phyloP scores from a whole-genome alignment of 2,113 vertebrate species.

The Centropristis striata region DNA sequence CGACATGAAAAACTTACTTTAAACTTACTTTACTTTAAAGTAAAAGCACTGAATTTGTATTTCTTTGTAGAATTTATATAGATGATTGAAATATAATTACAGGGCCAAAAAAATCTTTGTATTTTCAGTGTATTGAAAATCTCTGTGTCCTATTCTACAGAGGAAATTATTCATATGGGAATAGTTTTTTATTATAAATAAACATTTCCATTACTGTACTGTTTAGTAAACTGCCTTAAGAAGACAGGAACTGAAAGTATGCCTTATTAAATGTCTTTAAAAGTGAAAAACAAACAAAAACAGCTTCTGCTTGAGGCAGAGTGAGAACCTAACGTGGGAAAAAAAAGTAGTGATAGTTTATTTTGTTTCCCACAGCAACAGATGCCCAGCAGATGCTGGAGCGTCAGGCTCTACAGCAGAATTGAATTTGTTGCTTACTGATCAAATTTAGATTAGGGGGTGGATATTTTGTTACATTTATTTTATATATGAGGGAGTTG shows the following conservation, averaged over 20 bases:
- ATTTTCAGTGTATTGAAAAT: too few species aligned
- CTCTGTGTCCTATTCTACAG: neutral
- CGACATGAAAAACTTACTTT: too few species aligned
- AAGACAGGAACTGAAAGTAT: neutral
- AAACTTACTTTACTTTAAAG: too few species aligned
- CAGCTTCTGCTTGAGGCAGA: neutral
- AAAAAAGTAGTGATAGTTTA: neutral
- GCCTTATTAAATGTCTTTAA: constrained; percentile 16
- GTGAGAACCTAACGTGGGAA: neutral
- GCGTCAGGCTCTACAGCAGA: neutral
- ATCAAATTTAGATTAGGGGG: constrained; percentile 1
- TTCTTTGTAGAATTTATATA: too few species aligned
- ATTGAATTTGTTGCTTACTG: neutral
- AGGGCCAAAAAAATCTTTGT: too few species aligned
- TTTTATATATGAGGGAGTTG: neutral
- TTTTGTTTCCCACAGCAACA: constrained; percentile 3
- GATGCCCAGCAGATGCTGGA: neutral
- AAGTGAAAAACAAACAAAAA: constrained; percentile 22
- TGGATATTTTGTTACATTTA: neutral
- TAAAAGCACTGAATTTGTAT: too few species aligned
- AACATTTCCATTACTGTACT: neutral
- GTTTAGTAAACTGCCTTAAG: neutral
- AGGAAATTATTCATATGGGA: constrained; percentile 3
- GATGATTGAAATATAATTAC: too few species aligned
- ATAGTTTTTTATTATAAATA: neutral